phyloP scores from a whole-genome alignment of 2,113 vertebrate genomes.

The Morone chrysops region DNA sequence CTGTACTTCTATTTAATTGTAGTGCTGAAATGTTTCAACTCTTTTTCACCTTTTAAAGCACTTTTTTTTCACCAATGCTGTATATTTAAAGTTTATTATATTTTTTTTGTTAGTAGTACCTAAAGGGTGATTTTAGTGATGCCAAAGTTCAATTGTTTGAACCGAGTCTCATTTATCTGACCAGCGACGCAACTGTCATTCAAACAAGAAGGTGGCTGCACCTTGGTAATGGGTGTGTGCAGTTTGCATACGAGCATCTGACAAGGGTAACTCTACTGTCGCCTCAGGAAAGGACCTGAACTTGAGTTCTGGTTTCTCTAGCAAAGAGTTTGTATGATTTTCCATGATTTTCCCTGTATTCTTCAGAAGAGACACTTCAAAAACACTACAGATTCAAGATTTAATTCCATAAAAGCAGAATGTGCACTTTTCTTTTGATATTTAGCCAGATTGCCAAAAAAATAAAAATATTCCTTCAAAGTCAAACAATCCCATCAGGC shows the following conservation, averaged over 20 bases:
- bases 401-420: neutral
- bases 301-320: neutral
- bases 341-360: neutral
- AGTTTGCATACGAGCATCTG: conserved; percentile 29
- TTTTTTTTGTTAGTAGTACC: too few species aligned
- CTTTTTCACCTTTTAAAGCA: neutral
- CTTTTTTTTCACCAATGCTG: neutral
- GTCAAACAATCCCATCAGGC: too few species aligned
- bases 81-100: neutral
- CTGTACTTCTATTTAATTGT: neutral
- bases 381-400: neutral
- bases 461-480: too few species aligned
- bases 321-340: neutral
- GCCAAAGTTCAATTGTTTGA: neutral
- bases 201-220: neutral
- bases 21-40: neutral
- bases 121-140: neutral
- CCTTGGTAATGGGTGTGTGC: neutral
- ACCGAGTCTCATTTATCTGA: neutral
- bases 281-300: neutral
- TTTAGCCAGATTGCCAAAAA: too few species aligned
- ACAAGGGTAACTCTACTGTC: neutral
- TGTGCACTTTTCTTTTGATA: too few species aligned
- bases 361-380: neutral
- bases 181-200: neutral